A percentile compares a stretch with the other conserved stretches of the same genome.
Conservation (phyloP, 2,888 invertebrate species). For the Harpagoxenus sublaevis region DNA sequence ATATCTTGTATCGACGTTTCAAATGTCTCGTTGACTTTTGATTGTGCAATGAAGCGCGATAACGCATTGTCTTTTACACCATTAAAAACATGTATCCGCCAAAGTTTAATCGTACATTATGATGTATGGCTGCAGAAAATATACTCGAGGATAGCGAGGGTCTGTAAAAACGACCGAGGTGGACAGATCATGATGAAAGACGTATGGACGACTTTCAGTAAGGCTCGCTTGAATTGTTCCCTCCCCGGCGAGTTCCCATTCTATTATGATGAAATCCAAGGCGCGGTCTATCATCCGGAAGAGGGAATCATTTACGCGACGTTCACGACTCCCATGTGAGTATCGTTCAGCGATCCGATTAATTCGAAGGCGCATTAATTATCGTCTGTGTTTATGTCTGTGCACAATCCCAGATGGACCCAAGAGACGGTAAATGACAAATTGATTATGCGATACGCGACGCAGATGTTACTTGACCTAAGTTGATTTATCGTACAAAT, state of each 20-base stretch:
- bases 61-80: neutral
- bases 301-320: conserved; percentile 94
- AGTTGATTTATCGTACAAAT: neutral
- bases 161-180: conserved; percentile 96
- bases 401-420: conserved; percentile 33
- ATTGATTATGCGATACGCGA: conserved; percentile 31
- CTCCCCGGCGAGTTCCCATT: conserved; percentile 95
- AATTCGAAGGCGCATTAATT: conserved; percentile 37
- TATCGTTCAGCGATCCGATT: neutral
- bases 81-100: neutral
- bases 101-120: neutral
- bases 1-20: neutral
- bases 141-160: conserved; percentile 96
- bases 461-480: neutral
- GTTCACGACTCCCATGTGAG: conserved; percentile 93
- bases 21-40: neutral
- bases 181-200: conserved; percentile 92
- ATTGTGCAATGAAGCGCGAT: neutral
- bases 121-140: conserved; percentile 88
- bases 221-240: conserved; percentile 94
- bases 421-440: conserved; percentile 48
- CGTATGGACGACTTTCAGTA: conserved; percentile 97
- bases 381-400: conserved; percentile 51
- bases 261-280: conserved; percentile 96
- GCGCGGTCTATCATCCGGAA: conserved; percentile 92